A percentile compares a stretch with the other conserved stretches of the same genome.
These are phyloP conservation scores for Sapayoa aenigma DNA, from an alignment of 2,113 vertebrate species.

Conservation along the genomic window DNA sequence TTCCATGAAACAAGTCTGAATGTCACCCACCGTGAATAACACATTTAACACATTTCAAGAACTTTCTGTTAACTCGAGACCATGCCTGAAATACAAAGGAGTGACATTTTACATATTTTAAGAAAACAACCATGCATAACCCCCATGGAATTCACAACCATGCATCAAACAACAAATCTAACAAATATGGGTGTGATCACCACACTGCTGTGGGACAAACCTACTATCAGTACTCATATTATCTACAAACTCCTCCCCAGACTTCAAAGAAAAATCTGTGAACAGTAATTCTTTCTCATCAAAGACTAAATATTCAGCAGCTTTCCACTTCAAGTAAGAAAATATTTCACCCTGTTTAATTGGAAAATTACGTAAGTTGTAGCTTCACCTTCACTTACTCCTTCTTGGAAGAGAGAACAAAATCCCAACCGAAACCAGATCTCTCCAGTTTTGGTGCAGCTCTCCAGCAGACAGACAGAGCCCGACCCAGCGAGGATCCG, in stretches of 20 bases:
- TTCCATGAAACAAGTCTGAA: conserved; percentile 12
- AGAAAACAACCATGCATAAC: neutral
- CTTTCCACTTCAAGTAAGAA: neutral
- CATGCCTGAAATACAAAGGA: neutral
- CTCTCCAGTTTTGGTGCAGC: conserved; percentile 30
- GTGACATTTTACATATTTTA: neutral
- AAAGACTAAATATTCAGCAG: neutral
- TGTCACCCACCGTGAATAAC: neutral
- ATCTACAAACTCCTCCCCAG: neutral
- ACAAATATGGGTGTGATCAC: accelerated
- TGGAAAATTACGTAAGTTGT: neutral
- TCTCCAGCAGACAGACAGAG: conserved; percentile 18
- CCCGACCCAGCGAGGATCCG: neutral
- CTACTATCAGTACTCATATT: neutral
- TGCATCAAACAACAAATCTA: neutral
- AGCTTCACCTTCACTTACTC: conserved; percentile 5
- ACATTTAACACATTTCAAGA: conserved; percentile 30
- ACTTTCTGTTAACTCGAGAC: conserved; percentile 10
- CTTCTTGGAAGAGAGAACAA: neutral
- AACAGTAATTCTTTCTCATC: neutral
- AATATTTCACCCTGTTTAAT: neutral
- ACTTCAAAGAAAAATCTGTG: neutral
- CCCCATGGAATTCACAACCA: neutral
- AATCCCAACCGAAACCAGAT: neutral
- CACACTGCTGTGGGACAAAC: neutral